These are phyloP conservation scores for Hoplodrina ambigua DNA, from an alignment of 2,888 invertebrate species.

Conservation along the genomic window DNA sequence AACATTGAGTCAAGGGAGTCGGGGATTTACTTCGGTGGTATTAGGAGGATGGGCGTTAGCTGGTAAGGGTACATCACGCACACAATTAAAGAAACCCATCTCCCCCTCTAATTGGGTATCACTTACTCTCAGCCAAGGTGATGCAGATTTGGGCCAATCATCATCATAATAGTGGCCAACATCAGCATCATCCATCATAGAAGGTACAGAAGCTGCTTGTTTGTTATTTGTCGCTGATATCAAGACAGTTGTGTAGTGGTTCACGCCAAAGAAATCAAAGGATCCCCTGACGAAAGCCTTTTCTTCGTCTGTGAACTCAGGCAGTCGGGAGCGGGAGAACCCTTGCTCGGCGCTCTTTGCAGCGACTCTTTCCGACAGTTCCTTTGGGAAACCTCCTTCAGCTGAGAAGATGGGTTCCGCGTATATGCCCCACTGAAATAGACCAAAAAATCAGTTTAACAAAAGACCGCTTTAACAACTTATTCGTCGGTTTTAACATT, in stretches of 20 bases:
- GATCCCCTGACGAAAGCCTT: constrained; percentile 73
- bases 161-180: constrained; percentile 21
- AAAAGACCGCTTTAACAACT: neutral
- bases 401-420: constrained; percentile 84
- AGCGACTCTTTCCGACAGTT: constrained; percentile 72
- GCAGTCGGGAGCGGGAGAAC: constrained; percentile 81
- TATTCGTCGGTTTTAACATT: neutral
- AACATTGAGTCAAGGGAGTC: no score
- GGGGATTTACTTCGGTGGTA: no score
- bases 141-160: constrained; percentile 36
- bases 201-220: constrained; percentile 11
- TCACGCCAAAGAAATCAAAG: constrained; percentile 89
- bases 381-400: constrained; percentile 85
- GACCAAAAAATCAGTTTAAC: neutral
- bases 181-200: constrained; percentile 40
- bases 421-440: constrained; percentile 80
- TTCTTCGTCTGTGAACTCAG: constrained; percentile 84
- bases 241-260: constrained; percentile 91
- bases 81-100: no score
- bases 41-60: no score
- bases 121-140: constrained; percentile 46
- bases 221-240: constrained; percentile 65
- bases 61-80: no score
- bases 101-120: no score
- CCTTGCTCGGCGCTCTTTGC: constrained; percentile 84